Evolutionary conservation across 2,113 vertebrate genomes (phyloP), one percentile per base, ranked within the genome.

Genomic region (Rhea americana): DNA sequence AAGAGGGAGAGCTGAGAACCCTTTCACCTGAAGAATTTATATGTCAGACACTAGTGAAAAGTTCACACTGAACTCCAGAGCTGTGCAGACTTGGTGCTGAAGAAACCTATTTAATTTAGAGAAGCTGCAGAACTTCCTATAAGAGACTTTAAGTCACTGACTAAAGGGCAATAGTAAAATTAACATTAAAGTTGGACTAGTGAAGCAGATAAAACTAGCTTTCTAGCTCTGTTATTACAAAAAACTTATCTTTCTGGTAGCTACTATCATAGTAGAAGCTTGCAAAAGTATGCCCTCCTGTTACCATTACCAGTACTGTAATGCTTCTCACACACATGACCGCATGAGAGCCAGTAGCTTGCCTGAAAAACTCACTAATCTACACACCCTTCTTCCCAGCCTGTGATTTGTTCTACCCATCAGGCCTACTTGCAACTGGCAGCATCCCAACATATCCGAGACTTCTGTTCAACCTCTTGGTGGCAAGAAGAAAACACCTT

Each of bases 401-500:
- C 37, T 39, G 53, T 24, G 75, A 47, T 71, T 73, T 53, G 84
- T 71, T 26, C 62, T 79, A 18, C 53, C 41, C 87, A 72, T 20
- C 41, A 78, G 59, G 32, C 55, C 72, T 59, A 70, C 71, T 86
- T 84, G 77, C 77, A 85, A 37, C 58, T 91, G 85, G 92, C 76
- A 84, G 1, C 73, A 26, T 73, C 67, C 87, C 93, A 96, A 26
- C 0, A 0, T 19, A 14, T 92, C 25, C 62, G 45, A 91, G 67
- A 24, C 53, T 78, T 6, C 3, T 7, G 56, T 15, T 61, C 83
- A 87, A 88, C 66, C 81, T 95, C 88, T 90, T 1, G 21, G 3
- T 37, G 43, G 45, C 63, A 85, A 61, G 53, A 76, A 86, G 70
- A 88, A 94, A 91, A 84, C 74, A 91, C 71, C 90, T 86, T 70